Percentiles rank a stretch among this genome's conserved stretches.
phyloP scores from a whole-genome alignment of 2,797 vertebrate species.

The Emys orbicularis region DNA sequence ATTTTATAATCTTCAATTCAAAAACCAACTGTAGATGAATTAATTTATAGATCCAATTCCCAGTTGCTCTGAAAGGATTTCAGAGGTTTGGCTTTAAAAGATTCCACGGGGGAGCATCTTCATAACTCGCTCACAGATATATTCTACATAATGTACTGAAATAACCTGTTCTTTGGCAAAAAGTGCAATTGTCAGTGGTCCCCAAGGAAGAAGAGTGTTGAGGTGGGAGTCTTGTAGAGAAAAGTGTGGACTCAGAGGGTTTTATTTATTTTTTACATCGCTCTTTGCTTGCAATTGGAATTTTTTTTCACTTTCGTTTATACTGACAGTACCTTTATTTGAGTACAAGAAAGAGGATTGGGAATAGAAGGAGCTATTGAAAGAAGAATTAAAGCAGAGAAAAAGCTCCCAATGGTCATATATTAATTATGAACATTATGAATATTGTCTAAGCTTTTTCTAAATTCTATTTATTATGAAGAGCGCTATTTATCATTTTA shows the following conservation, averaged over 20 bases:
- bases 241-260: not conserved
- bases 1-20: not conserved
- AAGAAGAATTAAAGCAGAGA: not conserved
- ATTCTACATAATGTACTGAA: not conserved
- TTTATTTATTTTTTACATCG: not conserved
- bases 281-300: not conserved
- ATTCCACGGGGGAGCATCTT: not conserved
- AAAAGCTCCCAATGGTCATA: not conserved
- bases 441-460: not conserved
- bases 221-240: not conserved
- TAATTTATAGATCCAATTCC: not conserved
- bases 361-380: not conserved
- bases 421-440: not conserved
- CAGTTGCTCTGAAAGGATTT: not conserved
- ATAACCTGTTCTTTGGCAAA: not conserved
- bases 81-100: conserved; percentile 14
- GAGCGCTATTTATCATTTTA: not conserved
- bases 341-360: not conserved
- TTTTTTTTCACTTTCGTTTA: not conserved
- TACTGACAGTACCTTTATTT: not conserved
- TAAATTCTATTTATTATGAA: not conserved
- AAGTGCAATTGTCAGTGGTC: not conserved
- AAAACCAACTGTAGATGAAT: not conserved
- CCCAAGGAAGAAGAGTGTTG: not conserved
- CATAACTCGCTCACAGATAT: not conserved